phyloP scores from a whole-genome alignment of 2,888 invertebrate genomes.

The Coremacera marginata region DNA sequence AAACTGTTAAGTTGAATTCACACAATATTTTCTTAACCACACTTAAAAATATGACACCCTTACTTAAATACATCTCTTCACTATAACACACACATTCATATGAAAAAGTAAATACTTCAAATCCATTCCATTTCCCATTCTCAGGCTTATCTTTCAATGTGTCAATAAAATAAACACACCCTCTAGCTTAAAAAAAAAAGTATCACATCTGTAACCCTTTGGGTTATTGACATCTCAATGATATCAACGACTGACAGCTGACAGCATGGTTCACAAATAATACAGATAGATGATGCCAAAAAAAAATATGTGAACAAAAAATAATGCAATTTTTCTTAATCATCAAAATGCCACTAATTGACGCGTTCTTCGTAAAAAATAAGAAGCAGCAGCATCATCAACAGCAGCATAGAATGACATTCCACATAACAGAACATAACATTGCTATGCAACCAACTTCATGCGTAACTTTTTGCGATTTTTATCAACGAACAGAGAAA shows the following conservation, averaged over 20 bases:
- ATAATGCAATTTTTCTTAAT: conserved; percentile 54
- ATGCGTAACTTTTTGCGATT: not conserved
- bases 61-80: no score
- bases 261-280: not conserved
- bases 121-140: no score
- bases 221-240: conserved; percentile 7
- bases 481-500: not conserved
- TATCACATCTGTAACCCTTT: no score
- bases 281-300: not conserved
- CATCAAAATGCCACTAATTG: conserved; percentile 35
- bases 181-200: no score
- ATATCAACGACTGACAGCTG: not conserved
- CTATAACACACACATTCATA: no score
- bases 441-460: not conserved
- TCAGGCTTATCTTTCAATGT: no score
- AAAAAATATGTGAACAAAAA: conserved; percentile 27
- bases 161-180: no score
- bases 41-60: no score
- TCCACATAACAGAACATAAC: not conserved
- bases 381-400: not conserved
- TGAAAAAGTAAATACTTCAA: no score
- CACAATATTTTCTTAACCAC: no score
- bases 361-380: conserved; percentile 56
- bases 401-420: not conserved
- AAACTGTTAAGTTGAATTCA: no score